Evolutionary conservation across 2,797 vertebrate species (phyloP), one percentile per base, ranked within the genome.

Genomic region (Distichodus sexfasciatus): DNA sequence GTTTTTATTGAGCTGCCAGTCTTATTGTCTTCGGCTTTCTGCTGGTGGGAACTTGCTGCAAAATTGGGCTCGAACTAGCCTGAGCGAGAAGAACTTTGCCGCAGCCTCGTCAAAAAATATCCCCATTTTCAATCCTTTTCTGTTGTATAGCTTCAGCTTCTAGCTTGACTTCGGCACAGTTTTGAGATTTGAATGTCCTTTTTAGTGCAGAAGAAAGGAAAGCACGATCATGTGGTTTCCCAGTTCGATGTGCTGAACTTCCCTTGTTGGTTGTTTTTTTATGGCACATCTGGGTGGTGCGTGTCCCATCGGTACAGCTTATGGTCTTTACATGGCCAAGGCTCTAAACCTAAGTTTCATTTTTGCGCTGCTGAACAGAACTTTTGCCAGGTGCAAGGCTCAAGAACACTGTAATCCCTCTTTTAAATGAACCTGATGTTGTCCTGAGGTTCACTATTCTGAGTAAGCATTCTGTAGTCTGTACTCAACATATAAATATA

Each of bases 1-100:
- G 19, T 69, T 66, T 75, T 65, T 72, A 80, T 77, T 74, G 70
- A 80, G 64, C 66, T 74, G 47, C 72, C 47, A 75, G 54, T 31
- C 70, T 55, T 62, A 74, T 72, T 75, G 77, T 78, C 73, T 71
- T 65, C 57, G 54, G 63, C 72, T 55, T 66, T 63, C 59, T 43
- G 43, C 50, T 19, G 33, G 66, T 43, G 31, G 15, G 48, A 66
- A 64, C 61, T 66, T 54, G 31, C 29, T 26, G 19, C 54, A 75
- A 68, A 68, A 69, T 50, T 60, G 53, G 50, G 6, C 19, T n/a
- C 50, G 54, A 29, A 60, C 53, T 59, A 57, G 54, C 64, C 38
- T 66, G 31, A 75, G 47, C 36, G 44, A 69, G n/a, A 61, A 66
- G 47, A 23, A n/a, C 24, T n/a, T n/a, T n/a, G n/a, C 60, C 47